Conservation (phyloP, 2,888 invertebrate species). For the Lottia scabra region DNA sequence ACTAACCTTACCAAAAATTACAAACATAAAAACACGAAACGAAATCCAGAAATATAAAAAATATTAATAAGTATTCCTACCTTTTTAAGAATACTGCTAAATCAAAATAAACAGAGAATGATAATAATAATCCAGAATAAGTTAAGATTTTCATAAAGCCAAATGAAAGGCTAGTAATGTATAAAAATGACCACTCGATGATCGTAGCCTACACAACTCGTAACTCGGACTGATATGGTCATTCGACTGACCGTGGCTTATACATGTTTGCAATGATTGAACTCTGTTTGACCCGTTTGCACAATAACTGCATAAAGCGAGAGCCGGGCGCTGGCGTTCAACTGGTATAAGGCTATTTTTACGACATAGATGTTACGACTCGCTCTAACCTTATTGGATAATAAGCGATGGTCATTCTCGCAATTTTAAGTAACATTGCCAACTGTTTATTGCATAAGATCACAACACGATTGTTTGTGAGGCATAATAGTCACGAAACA, state of each 20-base stretch:
- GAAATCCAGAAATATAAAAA: neutral
- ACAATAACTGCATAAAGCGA: slow-evolving; percentile 56
- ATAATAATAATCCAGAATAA: neutral
- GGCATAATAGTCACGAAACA: no score
- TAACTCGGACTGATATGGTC: slow-evolving; percentile 32
- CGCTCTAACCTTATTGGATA: neutral
- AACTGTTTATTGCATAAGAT: neutral
- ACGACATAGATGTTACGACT: neutral
- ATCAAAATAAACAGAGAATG: neutral
- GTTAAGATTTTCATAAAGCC: neutral
- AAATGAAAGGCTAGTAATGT: neutral
- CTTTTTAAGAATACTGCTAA: neutral
- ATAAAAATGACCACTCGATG: slow-evolving; percentile 7
- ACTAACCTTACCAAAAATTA: neutral
- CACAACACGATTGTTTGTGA: neutral
- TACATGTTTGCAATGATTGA: slow-evolving; percentile 52
- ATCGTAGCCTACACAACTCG: slow-evolving; percentile 6
- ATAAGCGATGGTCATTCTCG: neutral
- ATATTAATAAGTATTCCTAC: neutral
- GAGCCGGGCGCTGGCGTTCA: slow-evolving; percentile 36
- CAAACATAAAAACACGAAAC: neutral
- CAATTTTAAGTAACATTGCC: neutral
- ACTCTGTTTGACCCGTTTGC: slow-evolving; percentile 53
- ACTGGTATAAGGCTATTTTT: slow-evolving; percentile 11
- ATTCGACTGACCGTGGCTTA: slow-evolving; percentile 53